Conservation (phyloP, 1,140 invertebrate species). For the Procambarus clarkii region DNA sequence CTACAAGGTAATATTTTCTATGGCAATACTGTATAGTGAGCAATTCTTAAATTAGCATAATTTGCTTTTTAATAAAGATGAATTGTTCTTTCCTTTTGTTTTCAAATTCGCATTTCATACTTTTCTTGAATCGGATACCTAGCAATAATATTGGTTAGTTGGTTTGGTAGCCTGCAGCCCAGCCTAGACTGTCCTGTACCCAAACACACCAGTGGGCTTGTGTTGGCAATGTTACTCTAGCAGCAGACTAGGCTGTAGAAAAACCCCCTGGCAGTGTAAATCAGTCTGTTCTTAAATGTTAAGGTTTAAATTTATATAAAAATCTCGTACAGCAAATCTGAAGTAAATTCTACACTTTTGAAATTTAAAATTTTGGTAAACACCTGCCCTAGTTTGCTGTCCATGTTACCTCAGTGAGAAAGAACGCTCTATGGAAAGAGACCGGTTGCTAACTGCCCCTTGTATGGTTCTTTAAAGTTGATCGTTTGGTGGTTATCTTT, state of each 20-base stretch:
- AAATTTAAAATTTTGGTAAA: neutral
- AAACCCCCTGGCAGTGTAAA: slow-evolving; percentile 15
- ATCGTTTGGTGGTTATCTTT: slow-evolving; percentile 4
- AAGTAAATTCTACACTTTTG: neutral
- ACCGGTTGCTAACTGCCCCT: slow-evolving; percentile 64
- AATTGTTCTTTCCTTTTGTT: neutral
- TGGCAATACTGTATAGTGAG: slow-evolving; percentile 27
- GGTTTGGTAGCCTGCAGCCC: slow-evolving; percentile 33
- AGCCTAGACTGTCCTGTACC: slow-evolving; percentile 48
- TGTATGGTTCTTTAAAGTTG: slow-evolving; percentile 21
- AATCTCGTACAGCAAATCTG: neutral
- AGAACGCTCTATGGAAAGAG: slow-evolving; percentile 46
- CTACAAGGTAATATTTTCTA: neutral
- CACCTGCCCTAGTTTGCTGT: slow-evolving; percentile 54
- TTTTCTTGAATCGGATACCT: slow-evolving; percentile 29
- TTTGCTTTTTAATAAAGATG: neutral
- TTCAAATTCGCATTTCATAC: neutral
- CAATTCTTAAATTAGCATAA: slow-evolving; percentile 1
- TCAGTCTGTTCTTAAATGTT: slow-evolving; percentile 13
- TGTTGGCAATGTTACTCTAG: slow-evolving; percentile 58
- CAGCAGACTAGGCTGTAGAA: slow-evolving; percentile 55
- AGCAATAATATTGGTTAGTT: slow-evolving; percentile 29
- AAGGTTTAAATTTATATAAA: slow-evolving; percentile 6
- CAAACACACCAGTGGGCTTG: slow-evolving; percentile 59
- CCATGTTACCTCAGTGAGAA: slow-evolving; percentile 58